Evolutionary conservation across 1,140 invertebrate genomes (phyloP).

Genomic region (Physella acuta): DNA sequence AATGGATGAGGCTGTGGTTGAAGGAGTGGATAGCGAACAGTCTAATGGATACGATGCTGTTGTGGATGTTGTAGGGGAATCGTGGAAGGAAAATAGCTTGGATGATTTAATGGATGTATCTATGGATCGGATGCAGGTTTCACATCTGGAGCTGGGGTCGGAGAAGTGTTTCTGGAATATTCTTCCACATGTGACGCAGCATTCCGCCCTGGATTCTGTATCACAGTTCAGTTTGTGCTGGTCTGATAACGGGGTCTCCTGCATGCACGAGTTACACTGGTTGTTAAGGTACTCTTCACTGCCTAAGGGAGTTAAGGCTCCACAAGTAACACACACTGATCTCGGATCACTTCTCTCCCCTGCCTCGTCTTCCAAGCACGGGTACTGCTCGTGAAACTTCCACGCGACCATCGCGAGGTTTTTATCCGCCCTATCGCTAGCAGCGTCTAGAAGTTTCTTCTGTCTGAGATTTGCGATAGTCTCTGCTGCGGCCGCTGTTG

Average conservation of each 20-base stretch:
- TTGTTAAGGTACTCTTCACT: background rate
- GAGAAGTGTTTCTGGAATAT: conserved; percentile 12
- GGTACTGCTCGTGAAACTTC: conserved; percentile 27
- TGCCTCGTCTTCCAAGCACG: conserved; percentile 2
- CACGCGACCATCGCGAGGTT: conserved; percentile 11
- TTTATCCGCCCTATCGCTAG: background rate
- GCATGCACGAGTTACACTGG: background rate
- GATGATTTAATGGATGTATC: background rate
- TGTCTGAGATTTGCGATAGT: conserved; percentile 8
- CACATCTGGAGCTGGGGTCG: conserved; percentile 3
- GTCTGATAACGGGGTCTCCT: background rate
- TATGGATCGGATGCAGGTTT: background rate
- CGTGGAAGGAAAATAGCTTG: conserved; percentile 13
- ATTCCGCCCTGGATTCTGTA: conserved; percentile 12
- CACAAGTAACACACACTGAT: background rate
- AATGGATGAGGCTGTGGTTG: background rate
- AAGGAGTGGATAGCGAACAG: background rate
- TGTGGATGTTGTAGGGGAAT: background rate
- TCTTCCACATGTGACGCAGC: conserved; percentile 14
- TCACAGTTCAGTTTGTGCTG: background rate
- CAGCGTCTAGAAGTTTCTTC: background rate
- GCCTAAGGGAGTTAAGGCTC: background rate
- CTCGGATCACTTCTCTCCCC: background rate
- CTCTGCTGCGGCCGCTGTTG: background rate
- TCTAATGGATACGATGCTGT: background rate